phyloP scores from a whole-genome alignment of 1,140 invertebrate genomes.

The Platorchestia sp. region DNA sequence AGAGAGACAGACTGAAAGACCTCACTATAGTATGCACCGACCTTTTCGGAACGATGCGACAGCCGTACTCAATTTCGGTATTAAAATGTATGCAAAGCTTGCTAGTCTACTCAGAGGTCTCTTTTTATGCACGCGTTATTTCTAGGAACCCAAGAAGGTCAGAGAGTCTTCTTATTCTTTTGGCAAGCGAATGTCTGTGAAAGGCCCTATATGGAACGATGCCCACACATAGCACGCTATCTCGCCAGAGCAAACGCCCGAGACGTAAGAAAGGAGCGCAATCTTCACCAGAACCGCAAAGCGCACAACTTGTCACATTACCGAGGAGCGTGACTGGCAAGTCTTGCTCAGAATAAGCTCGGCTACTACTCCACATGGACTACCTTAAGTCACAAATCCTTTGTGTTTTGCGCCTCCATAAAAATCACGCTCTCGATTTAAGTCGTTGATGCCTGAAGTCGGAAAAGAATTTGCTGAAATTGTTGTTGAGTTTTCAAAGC shows the following conservation, averaged over 20 bases:
- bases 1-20: neutral
- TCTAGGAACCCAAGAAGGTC: neutral
- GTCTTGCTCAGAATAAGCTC: conserved; percentile 30
- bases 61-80: neutral
- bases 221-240: neutral
- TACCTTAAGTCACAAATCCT: conserved; percentile 12
- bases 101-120: neutral
- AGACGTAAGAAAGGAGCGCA: conserved; percentile 5
- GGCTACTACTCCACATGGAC: conserved; percentile 4
- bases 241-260: neutral
- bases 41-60: neutral
- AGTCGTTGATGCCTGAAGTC: neutral
- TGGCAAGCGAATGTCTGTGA: neutral
- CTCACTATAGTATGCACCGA: neutral
- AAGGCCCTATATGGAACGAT: neutral
- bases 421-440: neutral
- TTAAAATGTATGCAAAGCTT: neutral
- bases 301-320: conserved; percentile 46
- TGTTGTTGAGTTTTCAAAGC: neutral
- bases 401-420: neutral
- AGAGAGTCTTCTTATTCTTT: neutral
- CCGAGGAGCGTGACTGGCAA: conserved; percentile 44
- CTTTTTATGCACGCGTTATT: neutral
- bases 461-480: neutral
- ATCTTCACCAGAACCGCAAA: conserved; percentile 44